These are phyloP conservation scores for Drosophila robusta DNA, from an alignment of 2,888 invertebrate species.

Conservation along the genomic window DNA sequence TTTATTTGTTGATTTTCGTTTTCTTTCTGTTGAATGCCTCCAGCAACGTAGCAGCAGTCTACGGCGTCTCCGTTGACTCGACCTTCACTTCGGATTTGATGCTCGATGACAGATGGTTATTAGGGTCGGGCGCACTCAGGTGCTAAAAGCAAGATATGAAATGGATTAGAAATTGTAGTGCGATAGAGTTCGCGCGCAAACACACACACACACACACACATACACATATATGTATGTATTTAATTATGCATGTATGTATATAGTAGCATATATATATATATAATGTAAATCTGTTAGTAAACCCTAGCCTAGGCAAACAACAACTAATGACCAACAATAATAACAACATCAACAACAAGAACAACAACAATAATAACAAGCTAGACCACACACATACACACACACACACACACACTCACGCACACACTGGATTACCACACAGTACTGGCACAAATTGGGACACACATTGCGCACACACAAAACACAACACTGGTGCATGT, in stretches of 20 bases:
- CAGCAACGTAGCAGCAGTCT: slow-evolving; percentile 76
- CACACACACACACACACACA: slow-evolving; percentile 21
- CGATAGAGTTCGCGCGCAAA: not conserved
- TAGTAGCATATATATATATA: slow-evolving; percentile 19
- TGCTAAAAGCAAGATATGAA: slow-evolving; percentile 87
- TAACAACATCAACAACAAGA: slow-evolving; percentile 25
- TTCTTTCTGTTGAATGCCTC: slow-evolving; percentile 12
- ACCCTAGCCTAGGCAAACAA: slow-evolving; percentile 73
- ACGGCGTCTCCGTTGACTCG: slow-evolving; percentile 94
- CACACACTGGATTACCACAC: slow-evolving; percentile 50
- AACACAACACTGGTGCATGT: slow-evolving; percentile 60
- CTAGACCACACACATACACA: slow-evolving; percentile 50
- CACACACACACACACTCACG: slow-evolving; percentile 17
- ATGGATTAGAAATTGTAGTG: slow-evolving; percentile 43
- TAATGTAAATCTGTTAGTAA: slow-evolving; percentile 51
- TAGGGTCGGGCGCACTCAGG: slow-evolving; percentile 93
- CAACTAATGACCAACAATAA: slow-evolving; percentile 62
- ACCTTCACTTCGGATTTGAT: slow-evolving; percentile 89
- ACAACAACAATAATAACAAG: slow-evolving; percentile 37
- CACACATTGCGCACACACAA: slow-evolving; percentile 49
- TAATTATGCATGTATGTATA: slow-evolving; percentile 26
- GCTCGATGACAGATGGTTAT: slow-evolving; percentile 90
- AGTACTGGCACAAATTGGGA: slow-evolving; percentile 18
- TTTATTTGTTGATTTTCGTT: slow-evolving; percentile 8
- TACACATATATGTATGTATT: slow-evolving; percentile 22